Conservation (phyloP, 2,797 vertebrate genomes). For the Sebastes diploproa region DNA sequence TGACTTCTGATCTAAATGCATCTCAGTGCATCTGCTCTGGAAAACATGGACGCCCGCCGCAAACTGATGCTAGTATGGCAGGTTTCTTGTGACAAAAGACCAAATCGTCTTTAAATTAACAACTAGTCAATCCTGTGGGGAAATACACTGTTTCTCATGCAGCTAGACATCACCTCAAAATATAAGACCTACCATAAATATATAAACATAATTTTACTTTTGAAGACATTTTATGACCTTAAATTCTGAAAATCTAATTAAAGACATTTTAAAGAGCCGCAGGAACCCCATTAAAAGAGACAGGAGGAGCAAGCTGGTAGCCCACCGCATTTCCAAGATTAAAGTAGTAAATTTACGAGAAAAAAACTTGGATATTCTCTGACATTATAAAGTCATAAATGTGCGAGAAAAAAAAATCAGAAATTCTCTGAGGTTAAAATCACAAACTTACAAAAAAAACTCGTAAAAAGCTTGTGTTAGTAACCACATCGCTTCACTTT, state of each 20-base stretch:
- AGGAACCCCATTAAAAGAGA: neutral
- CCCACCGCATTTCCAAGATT: too few species aligned
- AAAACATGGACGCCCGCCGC: neutral
- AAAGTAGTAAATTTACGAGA: too few species aligned
- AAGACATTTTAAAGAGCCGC: too few species aligned
- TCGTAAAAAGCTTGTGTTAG: too few species aligned
- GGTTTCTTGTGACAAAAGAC: neutral
- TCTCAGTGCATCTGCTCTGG: neutral
- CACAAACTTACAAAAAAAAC: too few species aligned
- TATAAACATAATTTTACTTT: too few species aligned
- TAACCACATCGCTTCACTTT: too few species aligned
- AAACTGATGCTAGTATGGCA: neutral
- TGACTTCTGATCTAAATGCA: neutral
- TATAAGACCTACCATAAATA: neutral
- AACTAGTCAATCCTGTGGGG: neutral
- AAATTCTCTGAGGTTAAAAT: too few species aligned
- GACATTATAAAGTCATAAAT: too few species aligned
- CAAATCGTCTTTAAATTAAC: neutral
- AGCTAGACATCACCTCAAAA: neutral
- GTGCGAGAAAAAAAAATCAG: too few species aligned
- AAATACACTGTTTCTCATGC: neutral
- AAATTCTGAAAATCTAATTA: neutral
- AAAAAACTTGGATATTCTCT: too few species aligned
- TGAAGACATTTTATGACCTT: neutral
- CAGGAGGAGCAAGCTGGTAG: too few species aligned